These are phyloP conservation scores for Ceyx melanurus DNA, from an alignment of 2,113 vertebrate genomes.

Conservation along the genomic window DNA sequence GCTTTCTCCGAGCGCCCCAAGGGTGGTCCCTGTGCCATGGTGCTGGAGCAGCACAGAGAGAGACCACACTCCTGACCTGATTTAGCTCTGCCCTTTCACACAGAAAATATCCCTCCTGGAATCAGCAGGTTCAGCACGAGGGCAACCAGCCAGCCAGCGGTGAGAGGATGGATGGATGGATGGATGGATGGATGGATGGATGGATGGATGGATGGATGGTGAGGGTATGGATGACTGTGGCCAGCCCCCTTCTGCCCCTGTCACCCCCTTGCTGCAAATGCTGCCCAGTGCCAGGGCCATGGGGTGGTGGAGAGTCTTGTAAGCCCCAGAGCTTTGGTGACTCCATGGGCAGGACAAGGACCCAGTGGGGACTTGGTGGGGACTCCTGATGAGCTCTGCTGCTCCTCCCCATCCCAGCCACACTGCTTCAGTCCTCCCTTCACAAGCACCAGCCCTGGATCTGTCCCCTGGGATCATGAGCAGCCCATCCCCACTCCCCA, in stretches of 20 bases:
- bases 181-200: not conserved
- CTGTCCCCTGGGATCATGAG: not conserved
- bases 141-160: not conserved
- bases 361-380: rapidly evolving
- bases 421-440: rapidly evolving
- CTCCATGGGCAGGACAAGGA: not conserved
- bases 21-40: rapidly evolving
- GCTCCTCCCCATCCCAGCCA: not conserved
- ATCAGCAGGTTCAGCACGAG: not conserved
- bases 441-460: not conserved
- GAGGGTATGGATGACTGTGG: not conserved
- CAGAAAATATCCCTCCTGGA: constrained; percentile 43
- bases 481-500: not conserved
- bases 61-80: not conserved
- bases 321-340: not conserved
- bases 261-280: not conserved
- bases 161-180: rapidly evolving
- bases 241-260: not conserved
- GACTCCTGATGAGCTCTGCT: rapidly evolving
- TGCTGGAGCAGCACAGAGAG: not conserved
- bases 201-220: not conserved
- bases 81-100: constrained; percentile 32
- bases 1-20: rapidly evolving
- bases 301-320: not conserved
- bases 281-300: not conserved